phyloP scores from a whole-genome alignment of 2,888 invertebrate genomes.

The Conchocele bisecta region DNA sequence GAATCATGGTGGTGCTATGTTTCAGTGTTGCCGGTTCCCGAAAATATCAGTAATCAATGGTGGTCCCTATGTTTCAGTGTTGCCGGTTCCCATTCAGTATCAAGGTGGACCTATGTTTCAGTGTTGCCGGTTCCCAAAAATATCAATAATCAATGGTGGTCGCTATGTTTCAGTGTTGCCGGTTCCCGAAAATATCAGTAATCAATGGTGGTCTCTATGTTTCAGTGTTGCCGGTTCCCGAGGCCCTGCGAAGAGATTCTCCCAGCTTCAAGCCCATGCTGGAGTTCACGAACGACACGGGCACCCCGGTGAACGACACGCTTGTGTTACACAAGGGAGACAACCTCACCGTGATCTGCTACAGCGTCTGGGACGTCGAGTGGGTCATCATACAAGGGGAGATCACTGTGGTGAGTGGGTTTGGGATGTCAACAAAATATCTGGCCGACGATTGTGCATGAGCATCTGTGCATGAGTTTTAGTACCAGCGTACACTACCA shows the following conservation, averaged over 20 bases:
- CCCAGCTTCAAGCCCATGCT: conserved; percentile 15
- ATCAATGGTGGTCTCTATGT: not conserved
- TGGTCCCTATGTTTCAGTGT: not conserved
- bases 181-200: too few relatives aligned
- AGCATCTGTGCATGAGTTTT: too few relatives aligned
- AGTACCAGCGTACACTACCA: too few relatives aligned
- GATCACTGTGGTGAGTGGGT: conserved; percentile 27
- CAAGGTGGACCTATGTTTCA: too few relatives aligned
- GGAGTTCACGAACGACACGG: conserved; percentile 14
- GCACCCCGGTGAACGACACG: conserved; percentile 11
- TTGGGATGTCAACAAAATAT: too few relatives aligned
- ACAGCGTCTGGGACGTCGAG: conserved; percentile 38
- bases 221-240: conserved; percentile 16
- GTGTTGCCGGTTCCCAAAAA: conserved; percentile 7
- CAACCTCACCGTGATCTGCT: conserved; percentile 50
- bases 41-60: too few relatives aligned
- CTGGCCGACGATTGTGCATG: too few relatives aligned
- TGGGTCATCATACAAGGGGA: conserved; percentile 51
- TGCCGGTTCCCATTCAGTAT: conserved; percentile 7
- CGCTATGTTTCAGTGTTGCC: too few relatives aligned
- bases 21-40: too few relatives aligned
- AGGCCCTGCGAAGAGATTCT: not conserved
- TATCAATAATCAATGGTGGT: too few relatives aligned
- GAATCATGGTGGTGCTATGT: too few relatives aligned
- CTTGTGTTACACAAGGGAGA: conserved; percentile 45